phyloP scores from a whole-genome alignment of 1,140 invertebrate genomes.

The Drosophila funebris region DNA sequence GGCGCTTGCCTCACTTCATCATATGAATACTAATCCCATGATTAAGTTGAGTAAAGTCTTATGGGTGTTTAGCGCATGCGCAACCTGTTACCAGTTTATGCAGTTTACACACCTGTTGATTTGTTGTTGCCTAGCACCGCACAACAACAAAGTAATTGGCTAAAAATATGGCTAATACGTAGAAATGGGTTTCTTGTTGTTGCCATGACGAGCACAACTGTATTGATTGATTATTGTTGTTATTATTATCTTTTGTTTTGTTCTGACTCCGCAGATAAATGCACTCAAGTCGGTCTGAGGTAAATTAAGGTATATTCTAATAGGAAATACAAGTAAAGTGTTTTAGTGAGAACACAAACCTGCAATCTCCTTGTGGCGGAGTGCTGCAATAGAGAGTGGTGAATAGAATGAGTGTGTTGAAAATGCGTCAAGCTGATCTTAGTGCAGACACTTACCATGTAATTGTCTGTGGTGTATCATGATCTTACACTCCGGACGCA shows the following conservation, averaged over 20 bases:
- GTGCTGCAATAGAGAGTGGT: background rate
- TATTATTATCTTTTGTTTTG: background rate
- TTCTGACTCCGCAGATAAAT: background rate
- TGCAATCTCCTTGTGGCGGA: background rate
- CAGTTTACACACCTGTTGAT: conserved; percentile 18
- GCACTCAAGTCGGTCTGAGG: background rate
- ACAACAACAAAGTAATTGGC: background rate
- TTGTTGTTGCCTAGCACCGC: background rate
- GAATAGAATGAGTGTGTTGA: background rate
- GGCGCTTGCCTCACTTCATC: conserved; percentile 11
- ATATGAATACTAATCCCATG: conserved; percentile 11
- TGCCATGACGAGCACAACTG: conserved; percentile 23
- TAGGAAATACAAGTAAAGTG: background rate
- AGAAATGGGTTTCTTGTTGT: background rate
- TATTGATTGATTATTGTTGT: background rate
- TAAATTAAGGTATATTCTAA: background rate
- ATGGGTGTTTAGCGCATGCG: conserved; percentile 19
- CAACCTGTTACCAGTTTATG: conserved; percentile 22
- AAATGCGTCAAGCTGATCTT: background rate
- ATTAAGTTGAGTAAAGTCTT: conserved; percentile 1
- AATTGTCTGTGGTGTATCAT: background rate
- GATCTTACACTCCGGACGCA: background rate
- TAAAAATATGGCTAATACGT: background rate
- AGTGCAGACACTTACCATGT: background rate
- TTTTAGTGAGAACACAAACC: background rate